phyloP scores from a whole-genome alignment of 37 sponge, comb jelly and placozoan genomes.

The Bolinopsis microptera region DNA sequence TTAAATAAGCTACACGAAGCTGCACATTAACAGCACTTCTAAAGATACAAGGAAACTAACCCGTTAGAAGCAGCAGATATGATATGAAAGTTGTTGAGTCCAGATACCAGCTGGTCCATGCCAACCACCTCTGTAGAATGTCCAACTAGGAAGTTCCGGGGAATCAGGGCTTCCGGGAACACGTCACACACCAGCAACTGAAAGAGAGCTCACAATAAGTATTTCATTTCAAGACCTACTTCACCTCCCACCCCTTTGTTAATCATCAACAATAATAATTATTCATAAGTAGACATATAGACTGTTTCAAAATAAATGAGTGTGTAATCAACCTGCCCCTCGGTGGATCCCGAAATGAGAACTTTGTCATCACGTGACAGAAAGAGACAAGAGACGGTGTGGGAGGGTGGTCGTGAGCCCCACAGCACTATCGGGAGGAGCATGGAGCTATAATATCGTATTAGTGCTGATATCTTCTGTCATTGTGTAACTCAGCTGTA shows the following conservation, averaged over 20 bases:
- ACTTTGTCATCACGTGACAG: conserved; percentile 45
- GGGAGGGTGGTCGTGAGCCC: conserved; percentile 47
- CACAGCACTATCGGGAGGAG: conserved; percentile 40
- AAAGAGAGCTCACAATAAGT: too few species aligned
- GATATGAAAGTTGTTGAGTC: background rate
- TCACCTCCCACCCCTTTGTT: too few species aligned
- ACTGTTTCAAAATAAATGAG: too few species aligned
- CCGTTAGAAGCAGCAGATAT: conserved; percentile 2
- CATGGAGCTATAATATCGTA: conserved; percentile 33
- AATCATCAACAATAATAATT: too few species aligned
- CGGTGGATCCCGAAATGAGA: conserved; percentile 17
- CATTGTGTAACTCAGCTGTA: too few species aligned
- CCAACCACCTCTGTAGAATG: conserved; percentile 38
- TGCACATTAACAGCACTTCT: too few species aligned
- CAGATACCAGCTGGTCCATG: background rate
- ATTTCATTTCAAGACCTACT: too few species aligned
- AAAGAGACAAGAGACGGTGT: conserved; percentile 32
- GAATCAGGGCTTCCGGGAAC: background rate
- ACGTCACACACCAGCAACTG: conserved; percentile 42
- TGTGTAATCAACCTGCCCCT: conserved; percentile 47
- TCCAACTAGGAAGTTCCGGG: conserved; percentile 36
- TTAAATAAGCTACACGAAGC: background rate
- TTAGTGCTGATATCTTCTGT: too few species aligned
- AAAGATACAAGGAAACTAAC: too few species aligned
- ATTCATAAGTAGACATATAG: too few species aligned